Evolutionary conservation across 2,113 vertebrate genomes (phyloP), one percentile per base, ranked within the genome.

Genomic region (Peucedramus taeniatus): DNA sequence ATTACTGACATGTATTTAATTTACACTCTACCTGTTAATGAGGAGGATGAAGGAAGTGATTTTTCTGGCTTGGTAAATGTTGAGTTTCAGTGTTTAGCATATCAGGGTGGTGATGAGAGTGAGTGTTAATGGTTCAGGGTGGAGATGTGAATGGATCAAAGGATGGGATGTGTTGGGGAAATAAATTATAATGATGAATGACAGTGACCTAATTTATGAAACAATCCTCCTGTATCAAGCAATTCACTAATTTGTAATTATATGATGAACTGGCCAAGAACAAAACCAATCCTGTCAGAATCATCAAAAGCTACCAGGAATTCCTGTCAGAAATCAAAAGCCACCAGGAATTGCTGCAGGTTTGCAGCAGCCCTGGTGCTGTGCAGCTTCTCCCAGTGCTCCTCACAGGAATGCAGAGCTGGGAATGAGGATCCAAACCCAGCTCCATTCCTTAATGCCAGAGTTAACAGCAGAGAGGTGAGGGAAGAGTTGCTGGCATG

Each of bases 121-220:
- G n/a, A 56, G 68, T 90, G 66, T 72, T 93, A 78, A 45, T 10
- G 3, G 64, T 69, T 69, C 63, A 87, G 40, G 45, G 71, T 35
- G 44, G 88, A 56, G 63, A 60, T 12, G 79, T 77, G 83, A 89
- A 69, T 7, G 27, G 82, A 84, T 89, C 53, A 51, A 66, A 82
- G 87, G 74, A 82, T 61, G 78, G 90, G 89, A 87, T 94, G 50
- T 75, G 81, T 65, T 91, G 90, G 81, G 89, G 75, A 90, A 96
- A 92, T 72, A 89, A 96, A 97, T 84, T 42, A 16, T 64, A 95
- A 96, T 83, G 92, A 93, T 89, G 92, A 96, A 76, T 93, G 97
- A 87, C 94, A 96, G 92, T 74, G 85, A 96, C 97, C 91, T 97
- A 96, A 97, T 97, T 97, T 90, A 79, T 77, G 65, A 51, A 97